Base-by-base conservation (phyloP, 35 echinoderm and acorn worm species). In the Amphiura filiformis region DNA sequence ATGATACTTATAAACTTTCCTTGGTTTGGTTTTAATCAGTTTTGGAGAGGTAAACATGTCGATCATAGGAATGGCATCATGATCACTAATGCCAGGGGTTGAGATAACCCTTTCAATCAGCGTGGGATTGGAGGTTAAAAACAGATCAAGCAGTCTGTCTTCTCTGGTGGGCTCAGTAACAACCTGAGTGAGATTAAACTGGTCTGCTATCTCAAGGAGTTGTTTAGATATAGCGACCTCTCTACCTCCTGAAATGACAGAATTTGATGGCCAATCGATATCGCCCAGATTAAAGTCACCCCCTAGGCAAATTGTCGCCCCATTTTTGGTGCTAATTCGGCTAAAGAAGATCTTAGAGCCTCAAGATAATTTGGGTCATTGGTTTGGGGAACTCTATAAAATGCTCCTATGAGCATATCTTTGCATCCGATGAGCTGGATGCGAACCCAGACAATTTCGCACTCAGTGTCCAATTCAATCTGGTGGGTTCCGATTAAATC, bases 381-480 rank as follows among this genome's bases (percentile, higher is more conserved):
- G 17, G 37, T 41, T 42, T 34, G 33, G 56, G 38, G 12, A 33
- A 35, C n/a, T 33, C 42, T 84, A 41, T n/a, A 84, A 56, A 84
- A 36, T 52, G 20, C 82, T 13, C 44, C 47, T 52, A 56, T 11
- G 32, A 41, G 32, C 34, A 61, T 57, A 28, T 18, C 47, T 61
- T n/a, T 34, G 32, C 82, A 37, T n/a, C n/a, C n/a, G 9, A 42
- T 49, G 20, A 86, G 20, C 0, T 75, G 56, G 33, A 85, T 85
- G 38, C 83, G 32, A 18, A 56, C 84, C 57, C 84, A 86, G 22
- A 38, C 28, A 26, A 34, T 56, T 86, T 86, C 57, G 75, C 84
- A 86, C 0, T 86, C 28, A 30, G 84, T 70, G 30, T 37, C 22
- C 18, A 86, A 32, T 26, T 76, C 84, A 28, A 56, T n/a, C 47